A percentile compares a stretch with the other conserved stretches of the same genome.
Conservation (phyloP, 2,113 vertebrate genomes). For the Antechinus stuartii region DNA sequence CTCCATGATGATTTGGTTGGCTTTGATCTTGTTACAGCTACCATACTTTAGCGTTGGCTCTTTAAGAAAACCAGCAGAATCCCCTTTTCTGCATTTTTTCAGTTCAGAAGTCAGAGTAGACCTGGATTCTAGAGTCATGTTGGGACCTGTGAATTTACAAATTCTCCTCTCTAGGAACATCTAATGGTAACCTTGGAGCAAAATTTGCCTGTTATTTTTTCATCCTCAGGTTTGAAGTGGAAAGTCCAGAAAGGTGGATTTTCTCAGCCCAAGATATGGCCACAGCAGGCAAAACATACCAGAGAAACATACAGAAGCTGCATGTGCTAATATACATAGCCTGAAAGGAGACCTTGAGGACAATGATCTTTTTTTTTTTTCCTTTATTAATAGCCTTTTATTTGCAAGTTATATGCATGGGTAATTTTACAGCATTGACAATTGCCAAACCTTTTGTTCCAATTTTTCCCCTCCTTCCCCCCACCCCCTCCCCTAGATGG, state of each 20-base stretch:
- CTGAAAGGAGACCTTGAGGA: not conserved
- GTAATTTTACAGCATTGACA: no score
- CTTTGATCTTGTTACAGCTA: not conserved
- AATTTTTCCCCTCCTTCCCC: no score
- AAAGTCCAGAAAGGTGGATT: not conserved
- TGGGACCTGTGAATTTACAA: not conserved
- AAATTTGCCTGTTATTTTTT: not conserved
- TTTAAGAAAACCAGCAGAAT: not conserved
- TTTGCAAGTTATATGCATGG: no score
- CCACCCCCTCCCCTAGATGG: no score
- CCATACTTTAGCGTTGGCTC: no score
- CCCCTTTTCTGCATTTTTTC: not conserved
- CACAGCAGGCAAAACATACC: not conserved
- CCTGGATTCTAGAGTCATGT: not conserved
- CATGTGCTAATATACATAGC: no score
- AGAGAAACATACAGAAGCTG: not conserved
- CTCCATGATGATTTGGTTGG: not conserved
- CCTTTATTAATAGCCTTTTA: no score
- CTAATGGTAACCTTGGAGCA: not conserved
- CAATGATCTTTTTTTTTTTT: not conserved
- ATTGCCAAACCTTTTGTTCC: no score
- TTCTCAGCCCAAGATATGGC: not conserved
- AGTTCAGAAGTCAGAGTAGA: not conserved
- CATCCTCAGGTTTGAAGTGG: not conserved
- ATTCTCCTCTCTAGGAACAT: not conserved